Evolutionary conservation across 2,888 invertebrate species (phyloP).

Genomic region (Macropis europaea): DNA sequence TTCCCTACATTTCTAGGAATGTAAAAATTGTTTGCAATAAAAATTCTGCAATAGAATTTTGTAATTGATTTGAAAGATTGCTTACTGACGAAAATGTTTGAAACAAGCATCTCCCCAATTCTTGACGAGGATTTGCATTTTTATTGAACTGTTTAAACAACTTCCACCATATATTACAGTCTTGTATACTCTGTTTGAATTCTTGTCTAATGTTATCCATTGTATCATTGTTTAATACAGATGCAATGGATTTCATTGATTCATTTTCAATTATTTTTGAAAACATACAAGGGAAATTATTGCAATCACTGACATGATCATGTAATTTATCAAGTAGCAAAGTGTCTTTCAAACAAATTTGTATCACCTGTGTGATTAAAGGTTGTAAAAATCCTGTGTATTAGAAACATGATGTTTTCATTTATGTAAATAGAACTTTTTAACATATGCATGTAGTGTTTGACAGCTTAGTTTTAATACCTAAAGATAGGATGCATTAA

Average conservation of each 20-base stretch:
- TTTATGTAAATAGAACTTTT: too few species aligned
- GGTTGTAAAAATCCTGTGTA: too few species aligned
- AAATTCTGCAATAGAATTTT: not conserved
- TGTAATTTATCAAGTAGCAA: conserved; percentile 28
- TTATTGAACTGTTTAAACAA: conserved; percentile 34
- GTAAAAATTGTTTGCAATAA: not conserved
- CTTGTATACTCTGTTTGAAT: conserved; percentile 32
- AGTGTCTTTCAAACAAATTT: conserved; percentile 43
- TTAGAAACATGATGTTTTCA: too few species aligned
- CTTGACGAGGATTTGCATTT: conserved; percentile 21
- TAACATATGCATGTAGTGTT: too few species aligned
- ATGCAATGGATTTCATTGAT: conserved; percentile 29
- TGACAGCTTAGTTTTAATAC: too few species aligned
- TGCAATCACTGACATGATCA: conserved; percentile 16
- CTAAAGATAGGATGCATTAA: too few species aligned
- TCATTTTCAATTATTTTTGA: conserved; percentile 35
- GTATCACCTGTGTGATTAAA: conserved; percentile 18
- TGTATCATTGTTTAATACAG: conserved; percentile 34
- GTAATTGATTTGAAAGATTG: not conserved
- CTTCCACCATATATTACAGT: conserved; percentile 44
- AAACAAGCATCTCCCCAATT: conserved; percentile 44
- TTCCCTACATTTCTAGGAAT: conserved; percentile 36
- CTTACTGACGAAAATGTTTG: conserved; percentile 42
- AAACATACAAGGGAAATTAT: conserved; percentile 43
- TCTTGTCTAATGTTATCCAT: not conserved